phyloP scores from a whole-genome alignment of 2,113 vertebrate genomes.

The Bufo gargarizans region DNA sequence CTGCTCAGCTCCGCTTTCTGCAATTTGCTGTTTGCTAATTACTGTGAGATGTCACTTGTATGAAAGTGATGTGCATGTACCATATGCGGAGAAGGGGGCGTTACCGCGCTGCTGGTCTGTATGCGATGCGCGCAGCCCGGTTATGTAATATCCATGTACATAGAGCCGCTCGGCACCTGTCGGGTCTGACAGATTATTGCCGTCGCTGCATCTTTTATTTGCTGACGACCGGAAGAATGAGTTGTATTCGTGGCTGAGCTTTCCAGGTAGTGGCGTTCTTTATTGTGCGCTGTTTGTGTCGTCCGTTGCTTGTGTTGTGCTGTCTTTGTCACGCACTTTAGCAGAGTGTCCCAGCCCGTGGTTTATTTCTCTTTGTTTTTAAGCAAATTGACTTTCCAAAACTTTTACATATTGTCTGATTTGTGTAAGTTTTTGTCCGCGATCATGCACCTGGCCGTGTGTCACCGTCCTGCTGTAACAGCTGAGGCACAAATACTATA shows the following conservation, averaged over 20 bases:
- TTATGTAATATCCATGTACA: conserved; percentile 44
- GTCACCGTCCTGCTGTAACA: no score
- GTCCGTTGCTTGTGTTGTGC: not conserved
- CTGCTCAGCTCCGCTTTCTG: not conserved
- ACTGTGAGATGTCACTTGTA: not conserved
- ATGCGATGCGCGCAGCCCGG: not conserved
- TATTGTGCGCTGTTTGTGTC: not conserved
- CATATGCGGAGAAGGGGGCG: not conserved
- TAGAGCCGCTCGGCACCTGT: conserved; percentile 30
- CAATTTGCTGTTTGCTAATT: not conserved
- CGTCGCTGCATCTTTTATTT: not conserved
- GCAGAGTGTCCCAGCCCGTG: not conserved
- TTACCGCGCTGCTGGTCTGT: not conserved
- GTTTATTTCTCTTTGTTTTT: not conserved
- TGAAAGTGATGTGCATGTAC: not conserved
- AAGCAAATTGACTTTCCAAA: not conserved
- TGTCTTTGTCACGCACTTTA: not conserved
- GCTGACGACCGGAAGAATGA: not conserved
- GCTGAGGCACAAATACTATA: no score
- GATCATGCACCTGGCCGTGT: not conserved
- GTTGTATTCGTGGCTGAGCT: not conserved
- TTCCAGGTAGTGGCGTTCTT: no score
- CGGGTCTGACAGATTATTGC: not conserved
- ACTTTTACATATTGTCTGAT: not conserved
- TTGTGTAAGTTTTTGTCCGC: not conserved